These are phyloP conservation scores for Panonychus citri DNA, from an alignment of 1,140 invertebrate genomes.

Conservation along the genomic window DNA sequence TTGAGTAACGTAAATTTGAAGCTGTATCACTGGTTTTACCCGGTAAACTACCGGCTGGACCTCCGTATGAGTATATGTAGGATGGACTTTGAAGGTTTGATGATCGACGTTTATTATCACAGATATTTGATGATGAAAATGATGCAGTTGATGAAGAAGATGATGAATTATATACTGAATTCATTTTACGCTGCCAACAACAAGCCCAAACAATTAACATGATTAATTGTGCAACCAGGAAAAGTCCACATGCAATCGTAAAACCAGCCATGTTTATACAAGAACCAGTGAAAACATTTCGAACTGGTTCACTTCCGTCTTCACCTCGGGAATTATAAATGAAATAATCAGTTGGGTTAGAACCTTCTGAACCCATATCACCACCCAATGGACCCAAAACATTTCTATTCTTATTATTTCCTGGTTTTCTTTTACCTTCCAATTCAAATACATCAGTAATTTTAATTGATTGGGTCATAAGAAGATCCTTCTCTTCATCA, in stretches of 20 bases:
- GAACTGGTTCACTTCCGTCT: conserved; percentile 2
- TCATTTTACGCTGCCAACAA: conserved; percentile 40
- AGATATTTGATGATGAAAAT: too few species aligned
- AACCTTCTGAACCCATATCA: not conserved
- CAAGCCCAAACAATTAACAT: conserved; percentile 58
- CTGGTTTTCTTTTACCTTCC: conserved; percentile 9
- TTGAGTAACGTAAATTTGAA: too few species aligned
- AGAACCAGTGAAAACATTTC: not conserved
- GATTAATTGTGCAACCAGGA: conserved; percentile 53
- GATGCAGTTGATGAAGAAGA: too few species aligned
- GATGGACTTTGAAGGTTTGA: too few species aligned
- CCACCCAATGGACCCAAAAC: not conserved
- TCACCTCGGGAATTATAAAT: not conserved
- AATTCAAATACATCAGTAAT: conserved; percentile 63
- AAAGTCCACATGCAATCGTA: conserved; percentile 52
- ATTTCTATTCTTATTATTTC: conserved; percentile 1
- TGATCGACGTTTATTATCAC: too few species aligned
- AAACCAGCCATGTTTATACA: conserved; percentile 53
- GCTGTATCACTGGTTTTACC: too few species aligned
- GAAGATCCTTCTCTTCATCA: conserved; percentile 38
- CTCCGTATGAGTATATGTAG: too few species aligned
- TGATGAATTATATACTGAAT: too few species aligned
- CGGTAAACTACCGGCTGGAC: too few species aligned
- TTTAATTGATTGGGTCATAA: conserved; percentile 67
- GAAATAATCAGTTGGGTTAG: not conserved